Evolutionary conservation across 2,888 invertebrate genomes (phyloP).

Genomic region (Pachymerium ferrugineum): DNA sequence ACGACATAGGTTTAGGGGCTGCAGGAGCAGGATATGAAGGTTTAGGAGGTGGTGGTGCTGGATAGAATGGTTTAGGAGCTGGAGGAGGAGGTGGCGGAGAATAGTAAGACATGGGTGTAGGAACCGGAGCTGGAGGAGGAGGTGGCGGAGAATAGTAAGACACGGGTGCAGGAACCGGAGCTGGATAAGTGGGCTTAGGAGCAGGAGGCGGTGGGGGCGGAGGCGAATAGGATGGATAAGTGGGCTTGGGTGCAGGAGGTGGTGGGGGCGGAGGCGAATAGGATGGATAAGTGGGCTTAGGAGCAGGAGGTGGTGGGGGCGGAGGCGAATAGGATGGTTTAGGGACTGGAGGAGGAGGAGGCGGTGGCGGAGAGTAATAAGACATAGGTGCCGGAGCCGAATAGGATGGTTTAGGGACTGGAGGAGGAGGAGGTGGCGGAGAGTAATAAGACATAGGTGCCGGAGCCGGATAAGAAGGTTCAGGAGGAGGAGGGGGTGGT

Average conservation of each 20-base stretch:
- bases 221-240: not conserved
- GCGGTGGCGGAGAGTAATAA: not conserved
- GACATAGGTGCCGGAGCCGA: not conserved
- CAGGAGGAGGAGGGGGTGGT: too few relatives aligned
- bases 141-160: too few relatives aligned
- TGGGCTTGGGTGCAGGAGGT: not conserved
- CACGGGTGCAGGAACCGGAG: not conserved
- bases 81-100: not conserved
- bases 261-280: not conserved
- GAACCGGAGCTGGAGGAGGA: too few relatives aligned
- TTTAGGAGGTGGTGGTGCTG: not conserved
- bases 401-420: not conserved
- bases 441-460: not conserved
- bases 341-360: not conserved
- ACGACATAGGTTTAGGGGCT: too few relatives aligned
- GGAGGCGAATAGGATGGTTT: not conserved
- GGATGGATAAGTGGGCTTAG: not conserved
- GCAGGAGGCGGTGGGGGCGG: not conserved
- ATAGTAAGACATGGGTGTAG: too few relatives aligned
- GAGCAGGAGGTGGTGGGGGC: not conserved
- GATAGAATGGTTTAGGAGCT: too few relatives aligned
- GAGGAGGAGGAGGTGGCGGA: not conserved
- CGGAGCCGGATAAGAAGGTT: not conserved
- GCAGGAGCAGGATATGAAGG: too few relatives aligned
- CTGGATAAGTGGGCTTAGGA: not conserved